Conservation (phyloP, 2,888 invertebrate species). For the Zaprionus bogoriensis region DNA sequence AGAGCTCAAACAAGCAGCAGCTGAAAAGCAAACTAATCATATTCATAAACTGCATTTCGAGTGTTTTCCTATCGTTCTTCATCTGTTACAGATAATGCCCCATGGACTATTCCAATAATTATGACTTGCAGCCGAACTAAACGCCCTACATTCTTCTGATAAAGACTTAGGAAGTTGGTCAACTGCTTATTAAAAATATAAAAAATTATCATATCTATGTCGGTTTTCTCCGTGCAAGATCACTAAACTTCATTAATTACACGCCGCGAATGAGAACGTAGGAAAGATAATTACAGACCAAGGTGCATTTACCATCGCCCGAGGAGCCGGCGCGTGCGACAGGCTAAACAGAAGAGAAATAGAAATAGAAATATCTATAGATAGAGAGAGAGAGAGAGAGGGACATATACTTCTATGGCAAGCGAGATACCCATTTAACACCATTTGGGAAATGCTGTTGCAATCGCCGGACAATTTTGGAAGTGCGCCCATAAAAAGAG, state of each 20-base stretch:
- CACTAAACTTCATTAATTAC: constrained; percentile 59
- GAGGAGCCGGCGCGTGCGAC: constrained; percentile 49
- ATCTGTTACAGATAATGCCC: constrained; percentile 11
- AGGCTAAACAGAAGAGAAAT: constrained; percentile 8
- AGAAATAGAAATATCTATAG: constrained; percentile 1
- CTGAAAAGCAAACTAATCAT: constrained; percentile 35
- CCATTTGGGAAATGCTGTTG: constrained; percentile 51
- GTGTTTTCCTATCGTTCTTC: constrained; percentile 18
- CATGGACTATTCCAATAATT: constrained; percentile 15
- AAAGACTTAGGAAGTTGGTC: constrained; percentile 37
- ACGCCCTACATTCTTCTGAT: constrained; percentile 30
- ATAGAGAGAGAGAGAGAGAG: constrained; percentile 1
- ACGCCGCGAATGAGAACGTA: constrained; percentile 24
- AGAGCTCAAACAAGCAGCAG: constrained; percentile 13
- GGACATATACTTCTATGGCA: too few species aligned
- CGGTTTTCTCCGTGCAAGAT: constrained; percentile 21
- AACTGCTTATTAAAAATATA: constrained; percentile 29
- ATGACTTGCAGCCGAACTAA: constrained; percentile 41
- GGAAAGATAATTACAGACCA: constrained; percentile 53
- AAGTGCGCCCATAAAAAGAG: constrained; percentile 51
- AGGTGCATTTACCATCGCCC: constrained; percentile 57
- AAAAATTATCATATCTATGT: constrained; percentile 30
- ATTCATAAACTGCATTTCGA: constrained; percentile 22
- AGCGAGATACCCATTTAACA: constrained; percentile 36
- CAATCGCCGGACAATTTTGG: constrained; percentile 41